phyloP scores from a whole-genome alignment of 2,797 vertebrate genomes.

The Iguana delicatissima region DNA sequence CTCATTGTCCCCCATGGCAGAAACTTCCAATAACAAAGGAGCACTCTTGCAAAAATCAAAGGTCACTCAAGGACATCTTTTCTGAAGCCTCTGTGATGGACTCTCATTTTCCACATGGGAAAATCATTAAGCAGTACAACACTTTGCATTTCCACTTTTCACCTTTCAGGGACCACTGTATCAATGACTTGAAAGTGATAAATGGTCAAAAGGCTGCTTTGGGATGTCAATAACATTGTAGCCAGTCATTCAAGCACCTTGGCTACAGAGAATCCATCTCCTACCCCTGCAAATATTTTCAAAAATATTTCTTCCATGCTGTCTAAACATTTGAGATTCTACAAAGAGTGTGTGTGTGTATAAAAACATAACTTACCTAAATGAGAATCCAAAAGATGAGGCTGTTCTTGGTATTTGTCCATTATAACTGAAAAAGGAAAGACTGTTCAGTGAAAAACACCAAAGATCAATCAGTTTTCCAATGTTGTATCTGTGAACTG shows the following conservation, averaged over 20 bases:
- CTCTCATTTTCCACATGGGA: neutral
- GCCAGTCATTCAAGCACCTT: too few species aligned
- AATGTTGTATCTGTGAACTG: neutral
- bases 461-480: neutral
- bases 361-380: slow-evolving; percentile 83
- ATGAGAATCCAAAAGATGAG: slow-evolving; percentile 93
- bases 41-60: neutral
- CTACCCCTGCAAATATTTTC: too few species aligned
- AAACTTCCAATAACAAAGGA: neutral
- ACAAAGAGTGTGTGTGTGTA: neutral
- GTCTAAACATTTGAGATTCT: slow-evolving; percentile 1
- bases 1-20: neutral
- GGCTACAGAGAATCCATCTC: neutral
- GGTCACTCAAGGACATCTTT: neutral
- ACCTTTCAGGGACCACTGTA: neutral
- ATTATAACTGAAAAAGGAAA: slow-evolving; percentile 86
- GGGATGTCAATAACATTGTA: neutral
- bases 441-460: neutral
- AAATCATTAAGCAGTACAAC: neutral
- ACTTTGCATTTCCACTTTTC: neutral
- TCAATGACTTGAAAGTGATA: neutral
- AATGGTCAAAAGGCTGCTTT: neutral
- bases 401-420: slow-evolving; percentile 95
- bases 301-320: neutral
- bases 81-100: neutral